Conservation (phyloP, 2,888 invertebrate genomes). For the Agelastica alni region DNA sequence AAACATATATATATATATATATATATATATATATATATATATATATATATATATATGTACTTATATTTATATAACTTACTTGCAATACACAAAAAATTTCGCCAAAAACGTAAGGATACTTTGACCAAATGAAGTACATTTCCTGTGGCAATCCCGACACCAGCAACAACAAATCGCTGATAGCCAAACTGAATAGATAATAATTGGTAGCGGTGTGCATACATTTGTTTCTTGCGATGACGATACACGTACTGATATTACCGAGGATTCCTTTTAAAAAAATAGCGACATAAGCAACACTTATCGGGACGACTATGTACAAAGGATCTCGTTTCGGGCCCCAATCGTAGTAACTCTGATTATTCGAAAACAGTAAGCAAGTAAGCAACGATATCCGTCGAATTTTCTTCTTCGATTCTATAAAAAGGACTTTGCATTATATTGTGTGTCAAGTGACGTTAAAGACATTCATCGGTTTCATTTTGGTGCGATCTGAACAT, state of each 20-base stretch:
- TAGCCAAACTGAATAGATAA: constrained; percentile 77
- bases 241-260: constrained; percentile 78
- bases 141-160: constrained; percentile 81
- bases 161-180: constrained; percentile 76
- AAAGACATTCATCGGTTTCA: background rate
- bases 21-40: no score
- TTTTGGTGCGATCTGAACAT: no score
- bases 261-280: constrained; percentile 77
- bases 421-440: background rate
- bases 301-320: constrained; percentile 68
- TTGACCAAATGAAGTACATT: constrained; percentile 75
- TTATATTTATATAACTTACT: no score
- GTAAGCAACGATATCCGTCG: background rate
- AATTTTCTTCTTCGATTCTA: background rate
- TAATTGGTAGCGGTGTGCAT: no score
- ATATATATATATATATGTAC: no score
- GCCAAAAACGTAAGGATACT: constrained; percentile 78
- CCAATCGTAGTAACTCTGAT: constrained; percentile 41
- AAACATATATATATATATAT: no score
- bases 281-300: constrained; percentile 69
- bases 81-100: constrained; percentile 77
- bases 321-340: constrained; percentile 60
- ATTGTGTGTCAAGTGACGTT: background rate
- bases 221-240: constrained; percentile 74
- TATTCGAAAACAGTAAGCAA: background rate